Evolutionary conservation across 2,888 invertebrate species (phyloP).

Genomic region (Balanococcus diminutus): DNA sequence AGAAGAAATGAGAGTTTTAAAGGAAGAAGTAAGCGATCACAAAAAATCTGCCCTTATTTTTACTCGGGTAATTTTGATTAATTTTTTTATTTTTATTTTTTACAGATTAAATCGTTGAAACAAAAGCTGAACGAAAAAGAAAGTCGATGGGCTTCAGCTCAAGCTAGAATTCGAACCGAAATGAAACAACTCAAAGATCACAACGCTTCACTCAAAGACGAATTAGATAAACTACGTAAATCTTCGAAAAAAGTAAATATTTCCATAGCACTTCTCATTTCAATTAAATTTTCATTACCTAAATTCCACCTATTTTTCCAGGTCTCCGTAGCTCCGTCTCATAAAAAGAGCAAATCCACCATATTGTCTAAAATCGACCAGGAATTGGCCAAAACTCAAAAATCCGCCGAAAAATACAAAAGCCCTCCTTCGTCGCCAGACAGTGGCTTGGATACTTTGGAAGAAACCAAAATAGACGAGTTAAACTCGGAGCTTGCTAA

Average conservation of each 20-base stretch:
- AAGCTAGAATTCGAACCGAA: conserved; percentile 76
- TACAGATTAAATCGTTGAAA: conserved; percentile 69
- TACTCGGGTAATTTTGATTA: not conserved
- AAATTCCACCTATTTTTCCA: not conserved
- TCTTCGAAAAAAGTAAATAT: conserved; percentile 63
- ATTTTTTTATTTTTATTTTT: not conserved
- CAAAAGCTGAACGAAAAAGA: conserved; percentile 76
- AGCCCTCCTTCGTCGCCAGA: not conserved
- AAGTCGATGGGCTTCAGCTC: conserved; percentile 72
- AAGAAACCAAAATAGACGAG: not conserved
- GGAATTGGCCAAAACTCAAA: not conserved
- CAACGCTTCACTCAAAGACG: conserved; percentile 68
- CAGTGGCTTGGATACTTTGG: not conserved
- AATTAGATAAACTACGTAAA: conserved; percentile 72
- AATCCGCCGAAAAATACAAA: not conserved
- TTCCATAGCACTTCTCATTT: not conserved
- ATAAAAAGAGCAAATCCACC: conserved; percentile 21
- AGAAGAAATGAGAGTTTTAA: conserved; percentile 71
- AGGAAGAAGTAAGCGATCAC: conserved; percentile 61
- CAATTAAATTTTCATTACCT: not conserved
- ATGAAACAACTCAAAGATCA: conserved; percentile 76
- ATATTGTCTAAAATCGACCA: not conserved
- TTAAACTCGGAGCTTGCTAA: not conserved
- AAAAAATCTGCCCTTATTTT: too few relatives aligned
- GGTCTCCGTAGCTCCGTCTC: conserved; percentile 18